These are phyloP conservation scores for Percopsis omiscomaycus DNA, from an alignment of 2,797 vertebrate species.

Conservation along the genomic window DNA sequence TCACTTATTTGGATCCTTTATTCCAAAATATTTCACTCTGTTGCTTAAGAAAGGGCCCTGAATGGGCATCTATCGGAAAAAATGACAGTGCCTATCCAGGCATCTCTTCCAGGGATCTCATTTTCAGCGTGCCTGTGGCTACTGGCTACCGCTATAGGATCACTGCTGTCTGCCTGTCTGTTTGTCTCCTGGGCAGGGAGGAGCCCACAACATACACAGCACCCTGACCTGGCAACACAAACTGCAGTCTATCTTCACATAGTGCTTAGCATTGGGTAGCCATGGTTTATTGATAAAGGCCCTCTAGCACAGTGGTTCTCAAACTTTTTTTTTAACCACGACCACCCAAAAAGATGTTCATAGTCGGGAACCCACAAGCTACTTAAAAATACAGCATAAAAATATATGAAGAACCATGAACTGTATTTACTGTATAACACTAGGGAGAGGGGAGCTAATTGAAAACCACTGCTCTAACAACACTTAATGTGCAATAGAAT, in stretches of 20 bases:
- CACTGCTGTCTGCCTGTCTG: constrained; percentile 50
- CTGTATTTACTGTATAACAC: no score
- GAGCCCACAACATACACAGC: constrained; percentile 34
- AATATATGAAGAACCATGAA: no score
- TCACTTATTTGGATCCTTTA: constrained; percentile 20
- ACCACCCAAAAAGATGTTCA: no score
- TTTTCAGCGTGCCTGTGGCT: constrained; percentile 67
- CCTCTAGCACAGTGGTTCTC: no score
- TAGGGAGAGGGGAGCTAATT: no score
- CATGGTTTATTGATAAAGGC: constrained; percentile 1
- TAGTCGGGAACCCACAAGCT: no score
- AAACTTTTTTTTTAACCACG: no score
- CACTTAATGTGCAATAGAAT: constrained; percentile 1
- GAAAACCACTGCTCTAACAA: constrained; percentile 1
- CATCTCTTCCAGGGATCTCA: constrained; percentile 59
- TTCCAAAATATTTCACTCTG: constrained; percentile 27
- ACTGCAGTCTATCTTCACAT: constrained; percentile 17
- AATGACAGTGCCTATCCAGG: constrained; percentile 55
- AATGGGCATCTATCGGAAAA: constrained; percentile 65
- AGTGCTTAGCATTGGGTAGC: constrained; percentile 10
- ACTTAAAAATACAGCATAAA: no score
- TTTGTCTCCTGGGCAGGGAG: constrained; percentile 46
- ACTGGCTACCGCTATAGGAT: constrained; percentile 47
- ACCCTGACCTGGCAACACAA: constrained; percentile 30
- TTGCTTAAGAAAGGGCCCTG: constrained; percentile 36